Evolutionary conservation across 2,797 vertebrate species (phyloP).

Genomic region (Phrynocephalus guinanensis): DNA sequence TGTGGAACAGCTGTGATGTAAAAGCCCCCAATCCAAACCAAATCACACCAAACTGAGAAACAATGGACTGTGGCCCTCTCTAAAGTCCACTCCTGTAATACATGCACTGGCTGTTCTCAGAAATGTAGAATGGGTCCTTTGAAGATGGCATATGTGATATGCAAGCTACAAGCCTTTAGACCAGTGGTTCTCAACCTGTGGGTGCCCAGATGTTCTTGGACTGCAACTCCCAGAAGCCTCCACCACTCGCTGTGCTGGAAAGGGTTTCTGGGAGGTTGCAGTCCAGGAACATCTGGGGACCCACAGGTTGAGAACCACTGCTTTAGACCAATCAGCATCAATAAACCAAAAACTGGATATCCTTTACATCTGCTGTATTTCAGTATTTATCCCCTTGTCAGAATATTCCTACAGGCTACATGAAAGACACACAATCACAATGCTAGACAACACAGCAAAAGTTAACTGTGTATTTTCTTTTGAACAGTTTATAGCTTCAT

Average conservation of each 20-base stretch:
- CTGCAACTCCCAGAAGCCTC: too few species aligned
- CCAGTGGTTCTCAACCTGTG: too few species aligned
- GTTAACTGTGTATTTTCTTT: neutral
- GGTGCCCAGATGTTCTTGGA: too few species aligned
- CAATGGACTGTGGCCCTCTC: too few species aligned
- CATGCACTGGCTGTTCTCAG: neutral
- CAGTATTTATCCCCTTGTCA: neutral
- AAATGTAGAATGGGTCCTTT: neutral
- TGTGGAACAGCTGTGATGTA: too few species aligned
- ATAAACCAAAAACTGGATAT: neutral
- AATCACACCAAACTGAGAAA: too few species aligned
- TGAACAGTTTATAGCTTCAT: constrained; percentile 1
- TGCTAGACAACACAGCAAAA: neutral
- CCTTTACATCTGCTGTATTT: constrained; percentile 1
- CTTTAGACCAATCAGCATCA: neutral
- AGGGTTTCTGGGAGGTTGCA: too few species aligned
- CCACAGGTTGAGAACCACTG: too few species aligned
- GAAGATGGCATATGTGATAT: neutral
- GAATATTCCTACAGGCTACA: neutral
- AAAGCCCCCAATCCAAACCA: too few species aligned
- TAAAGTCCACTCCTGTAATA: neutral
- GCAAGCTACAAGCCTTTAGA: neutral
- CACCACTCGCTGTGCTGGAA: too few species aligned
- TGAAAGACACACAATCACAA: too few species aligned
- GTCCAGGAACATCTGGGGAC: too few species aligned